Conservation (phyloP, 2,797 vertebrate genomes). For the Myotis myotis region DNA sequence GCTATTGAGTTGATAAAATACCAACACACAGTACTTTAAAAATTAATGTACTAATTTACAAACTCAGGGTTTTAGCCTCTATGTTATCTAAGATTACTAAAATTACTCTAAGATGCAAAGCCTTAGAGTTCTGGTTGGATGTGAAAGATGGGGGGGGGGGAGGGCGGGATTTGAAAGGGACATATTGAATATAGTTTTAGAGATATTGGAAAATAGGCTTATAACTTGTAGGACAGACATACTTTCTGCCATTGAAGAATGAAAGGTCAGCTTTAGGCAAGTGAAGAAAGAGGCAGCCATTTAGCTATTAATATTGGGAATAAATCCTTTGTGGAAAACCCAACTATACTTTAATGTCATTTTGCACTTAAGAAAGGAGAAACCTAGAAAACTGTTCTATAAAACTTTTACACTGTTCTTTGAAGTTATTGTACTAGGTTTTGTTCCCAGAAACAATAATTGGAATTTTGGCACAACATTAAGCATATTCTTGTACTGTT, state of each 20-base stretch:
- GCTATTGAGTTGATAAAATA: background rate
- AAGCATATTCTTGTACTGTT: background rate
- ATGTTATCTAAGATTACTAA: background rate
- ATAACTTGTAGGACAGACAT: background rate
- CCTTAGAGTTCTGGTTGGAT: background rate
- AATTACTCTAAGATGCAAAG: background rate
- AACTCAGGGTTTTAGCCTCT: background rate
- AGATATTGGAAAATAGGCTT: background rate
- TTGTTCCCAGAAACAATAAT: background rate
- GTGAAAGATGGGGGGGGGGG: background rate
- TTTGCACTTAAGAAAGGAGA: background rate
- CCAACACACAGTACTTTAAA: background rate
- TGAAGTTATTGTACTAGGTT: background rate
- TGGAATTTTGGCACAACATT: background rate
- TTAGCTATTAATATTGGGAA: background rate
- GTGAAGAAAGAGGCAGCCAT: background rate
- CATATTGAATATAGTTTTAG: background rate
- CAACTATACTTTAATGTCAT: background rate
- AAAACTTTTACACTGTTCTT: background rate
- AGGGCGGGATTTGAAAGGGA: background rate
- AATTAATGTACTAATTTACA: background rate
- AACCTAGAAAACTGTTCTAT: background rate
- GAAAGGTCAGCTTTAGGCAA: background rate
- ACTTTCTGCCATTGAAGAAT: background rate
- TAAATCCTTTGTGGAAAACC: background rate